Base-by-base conservation (phyloP, 2,113 vertebrate species). In the Corythoichthys intestinalis region DNA sequence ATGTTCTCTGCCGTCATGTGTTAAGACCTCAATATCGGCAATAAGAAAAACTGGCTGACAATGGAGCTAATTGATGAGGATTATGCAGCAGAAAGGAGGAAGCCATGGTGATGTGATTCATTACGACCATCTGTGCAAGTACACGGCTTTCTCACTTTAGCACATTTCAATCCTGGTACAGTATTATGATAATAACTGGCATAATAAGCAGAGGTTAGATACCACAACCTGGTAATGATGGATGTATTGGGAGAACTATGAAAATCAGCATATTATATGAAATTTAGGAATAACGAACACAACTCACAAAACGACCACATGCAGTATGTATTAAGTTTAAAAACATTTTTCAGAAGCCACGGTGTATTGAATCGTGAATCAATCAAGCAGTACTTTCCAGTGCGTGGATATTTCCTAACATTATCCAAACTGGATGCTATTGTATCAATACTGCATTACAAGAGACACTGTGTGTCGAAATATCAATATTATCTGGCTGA, bases 1-100 rank as follows among this genome's bases (percentile, higher is more conserved):
- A 79, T 73, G 78, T 80, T 83, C 73, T 75, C 49, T 8, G 60
- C 49, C 54, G 57, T 67, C 52, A 35, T 85, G 70, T 66, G 68
- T 73, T 71, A 75, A 71, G 78, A 67, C 85, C 76, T 83, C 74
- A 72, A 69, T 84, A 81, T 73, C 80, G 65, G 47, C 9, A 10
- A 83, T 70, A 66, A 83, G 81, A 85, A 80, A 85, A 82, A 77
- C 72, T 59, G 69, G 70, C 70, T 78, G 75, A 88, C 85, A 85
- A 84, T 82, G 50, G 83, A 73, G 74, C 87, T 87, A 86, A 86
- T 85, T 84, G 84, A 87, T 84, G 84, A 81, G 79, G 76, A 83
- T 87, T 84, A 87, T 80, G 69, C 70, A 70, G 76, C 81, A 82
- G 71, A 79, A 83, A 85, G 49, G 64, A 86, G 79, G 84, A 86